Percentiles rank a stretch among this genome's conserved stretches.
Evolutionary conservation across 2,113 vertebrate genomes (phyloP).

Genomic region (Chlorodrepanis virens): DNA sequence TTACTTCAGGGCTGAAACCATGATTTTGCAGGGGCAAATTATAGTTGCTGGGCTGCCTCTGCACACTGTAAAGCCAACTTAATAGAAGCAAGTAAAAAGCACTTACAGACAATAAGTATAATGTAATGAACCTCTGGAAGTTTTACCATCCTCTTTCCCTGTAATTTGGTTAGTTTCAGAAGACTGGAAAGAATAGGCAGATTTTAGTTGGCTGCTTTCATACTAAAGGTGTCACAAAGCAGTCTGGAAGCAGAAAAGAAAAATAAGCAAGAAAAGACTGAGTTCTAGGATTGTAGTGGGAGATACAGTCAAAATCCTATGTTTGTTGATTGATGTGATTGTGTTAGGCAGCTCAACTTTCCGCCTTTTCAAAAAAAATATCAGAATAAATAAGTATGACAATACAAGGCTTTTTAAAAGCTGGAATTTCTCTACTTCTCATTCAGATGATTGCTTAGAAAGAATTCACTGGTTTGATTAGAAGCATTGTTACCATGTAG

Average conservation of each 20-base stretch:
- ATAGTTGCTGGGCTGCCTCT: background rate
- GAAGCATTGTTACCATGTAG: background rate
- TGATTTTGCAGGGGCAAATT: background rate
- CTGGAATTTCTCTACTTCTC: background rate
- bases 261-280: background rate
- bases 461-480: conserved; percentile 19
- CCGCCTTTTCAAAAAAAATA: background rate
- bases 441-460: conserved; percentile 8
- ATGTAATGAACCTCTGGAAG: background rate
- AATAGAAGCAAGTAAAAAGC: background rate
- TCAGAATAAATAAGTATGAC: background rate
- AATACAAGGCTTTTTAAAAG: background rate
- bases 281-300: background rate
- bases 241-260: background rate
- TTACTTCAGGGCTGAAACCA: background rate
- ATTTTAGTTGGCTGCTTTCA: background rate
- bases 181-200: background rate
- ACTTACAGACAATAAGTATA: background rate
- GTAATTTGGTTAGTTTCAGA: background rate
- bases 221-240: background rate
- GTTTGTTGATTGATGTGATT: conserved; percentile 14
- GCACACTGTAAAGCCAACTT: background rate
- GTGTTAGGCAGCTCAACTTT: background rate
- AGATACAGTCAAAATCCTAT: background rate
- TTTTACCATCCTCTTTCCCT: background rate